Base-by-base conservation (phyloP, 2,113 vertebrate species). In the Macquaria australasica region DNA sequence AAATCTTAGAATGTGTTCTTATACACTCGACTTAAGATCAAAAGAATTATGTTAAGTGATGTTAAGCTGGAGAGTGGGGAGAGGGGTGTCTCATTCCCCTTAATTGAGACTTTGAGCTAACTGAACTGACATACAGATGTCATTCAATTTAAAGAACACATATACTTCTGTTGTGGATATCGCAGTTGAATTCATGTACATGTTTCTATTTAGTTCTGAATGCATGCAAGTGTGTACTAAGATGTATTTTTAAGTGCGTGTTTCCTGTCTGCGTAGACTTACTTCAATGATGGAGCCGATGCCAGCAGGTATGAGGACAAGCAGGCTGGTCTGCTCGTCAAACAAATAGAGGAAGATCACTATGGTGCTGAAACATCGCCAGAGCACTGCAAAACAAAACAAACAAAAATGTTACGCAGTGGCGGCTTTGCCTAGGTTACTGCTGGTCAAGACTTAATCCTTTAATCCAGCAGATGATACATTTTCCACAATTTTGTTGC, bases 321-420 rank as follows among this genome's bases (percentile, higher is more conserved):
- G 94, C 67, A 99, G 93, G 92, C 98, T 99, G 20, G 98, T 99
- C 92, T 98, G 98, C 91, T 99, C 97, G 72, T 99, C 98, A 91
- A 99, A 91, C 91, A 99, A 95, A 92, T 99, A 99, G 56, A 99
- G 97, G 94, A 99, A 99, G 87, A 99, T 97, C 81, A 99, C 97
- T 7, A 99, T 97, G 6, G 98, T 99, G 92, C 98, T 99, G 87
- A 99, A 99, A 89, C 98, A 99, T 67, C 98, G 93, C 98, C 98
- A 99, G 74, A 99, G 96, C 83, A 99, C 98, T 96, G 73, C 56
- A 2, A 83, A 28, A 80, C 21, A 86, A 39, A 87, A 82, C 56
- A 80, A 0, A 66, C 2, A 64, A 63, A 31, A 39, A 59, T 59
- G n/a, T 51, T 62, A 39, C 0, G 10, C 1, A 15, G 41, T 9